These are phyloP conservation scores for Pterophyllum scalare DNA, from an alignment of 2,113 vertebrate genomes.

Conservation along the genomic window DNA sequence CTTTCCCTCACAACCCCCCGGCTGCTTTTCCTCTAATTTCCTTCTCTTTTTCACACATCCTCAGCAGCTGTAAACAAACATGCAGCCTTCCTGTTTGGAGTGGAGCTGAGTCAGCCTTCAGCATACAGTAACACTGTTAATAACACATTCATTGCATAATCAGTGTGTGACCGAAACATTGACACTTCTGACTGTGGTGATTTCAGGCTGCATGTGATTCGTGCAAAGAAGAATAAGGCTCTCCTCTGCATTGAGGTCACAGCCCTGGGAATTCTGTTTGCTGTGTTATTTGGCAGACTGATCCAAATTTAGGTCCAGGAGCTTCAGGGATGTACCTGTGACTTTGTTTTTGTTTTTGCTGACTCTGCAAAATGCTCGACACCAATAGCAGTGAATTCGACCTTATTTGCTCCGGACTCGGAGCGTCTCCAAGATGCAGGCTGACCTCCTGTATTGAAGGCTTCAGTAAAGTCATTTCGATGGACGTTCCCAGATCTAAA, in stretches of 20 bases:
- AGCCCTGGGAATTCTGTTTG: background rate
- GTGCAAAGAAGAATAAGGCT: background rate
- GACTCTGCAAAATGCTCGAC: background rate
- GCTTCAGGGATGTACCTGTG: background rate
- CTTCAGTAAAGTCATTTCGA: background rate
- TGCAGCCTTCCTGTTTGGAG: background rate
- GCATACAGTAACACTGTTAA: background rate
- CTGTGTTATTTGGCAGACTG: background rate
- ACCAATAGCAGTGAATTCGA: background rate
- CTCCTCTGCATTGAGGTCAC: background rate
- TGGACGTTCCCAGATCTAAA: background rate
- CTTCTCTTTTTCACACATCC: slow-evolving; percentile 34
- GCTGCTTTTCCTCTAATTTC: slow-evolving; percentile 18
- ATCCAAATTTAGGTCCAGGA: background rate
- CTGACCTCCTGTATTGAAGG: background rate
- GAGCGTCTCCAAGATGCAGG: background rate
- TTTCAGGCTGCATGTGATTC: background rate
- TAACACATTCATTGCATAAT: background rate
- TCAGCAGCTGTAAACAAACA: slow-evolving; percentile 39
- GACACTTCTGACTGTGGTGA: slow-evolving; percentile 3
- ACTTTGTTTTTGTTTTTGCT: background rate
- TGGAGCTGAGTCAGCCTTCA: slow-evolving; percentile 22
- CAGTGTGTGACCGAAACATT: background rate
- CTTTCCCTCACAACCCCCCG: background rate
- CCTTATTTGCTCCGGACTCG: no score